phyloP scores from a whole-genome alignment of 2,113 vertebrate species.

The Sander vitreus region DNA sequence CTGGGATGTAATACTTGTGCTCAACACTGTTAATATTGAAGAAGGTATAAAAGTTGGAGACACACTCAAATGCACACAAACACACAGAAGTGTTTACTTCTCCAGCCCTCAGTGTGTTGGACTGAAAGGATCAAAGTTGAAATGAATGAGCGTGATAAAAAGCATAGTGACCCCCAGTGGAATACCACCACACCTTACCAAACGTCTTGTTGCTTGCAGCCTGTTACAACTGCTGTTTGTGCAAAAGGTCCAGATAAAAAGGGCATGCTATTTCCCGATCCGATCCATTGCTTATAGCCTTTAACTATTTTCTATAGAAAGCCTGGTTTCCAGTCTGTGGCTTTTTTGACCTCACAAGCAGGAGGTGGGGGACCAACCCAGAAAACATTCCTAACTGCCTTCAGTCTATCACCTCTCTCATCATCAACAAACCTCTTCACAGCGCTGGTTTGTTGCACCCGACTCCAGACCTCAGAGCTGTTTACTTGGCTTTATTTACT shows the following conservation, averaged over 20 bases:
- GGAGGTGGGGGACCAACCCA: slow-evolving; percentile 25
- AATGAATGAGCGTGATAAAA: slow-evolving; percentile 52
- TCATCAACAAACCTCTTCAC: slow-evolving; percentile 54
- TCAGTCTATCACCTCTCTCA: slow-evolving; percentile 53
- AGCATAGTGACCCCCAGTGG: slow-evolving; percentile 40
- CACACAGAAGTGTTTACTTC: slow-evolving; percentile 19
- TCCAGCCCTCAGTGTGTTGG: slow-evolving; percentile 9
- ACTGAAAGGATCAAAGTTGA: slow-evolving; percentile 15
- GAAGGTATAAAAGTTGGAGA: neutral
- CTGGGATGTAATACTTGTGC: neutral
- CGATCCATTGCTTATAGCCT: slow-evolving; percentile 1
- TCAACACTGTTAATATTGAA: neutral
- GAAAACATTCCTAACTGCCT: slow-evolving; percentile 55
- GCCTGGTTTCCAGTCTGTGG: slow-evolving; percentile 51
- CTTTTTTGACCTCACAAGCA: slow-evolving; percentile 43
- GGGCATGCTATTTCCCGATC: neutral
- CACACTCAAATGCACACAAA: neutral
- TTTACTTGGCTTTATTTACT: slow-evolving; percentile 57
- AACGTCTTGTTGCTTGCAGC: slow-evolving; percentile 7
- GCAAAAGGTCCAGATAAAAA: slow-evolving; percentile 7
- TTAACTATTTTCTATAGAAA: slow-evolving; percentile 36
- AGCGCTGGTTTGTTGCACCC: slow-evolving; percentile 49
- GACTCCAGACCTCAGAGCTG: slow-evolving; percentile 40
- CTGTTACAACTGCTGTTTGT: slow-evolving; percentile 23
- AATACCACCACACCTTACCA: slow-evolving; percentile 21